Percentiles rank a stretch among this genome's conserved stretches.
phyloP scores from a whole-genome alignment of 2,797 vertebrate genomes.

The Tachyglossus aculeatus region DNA sequence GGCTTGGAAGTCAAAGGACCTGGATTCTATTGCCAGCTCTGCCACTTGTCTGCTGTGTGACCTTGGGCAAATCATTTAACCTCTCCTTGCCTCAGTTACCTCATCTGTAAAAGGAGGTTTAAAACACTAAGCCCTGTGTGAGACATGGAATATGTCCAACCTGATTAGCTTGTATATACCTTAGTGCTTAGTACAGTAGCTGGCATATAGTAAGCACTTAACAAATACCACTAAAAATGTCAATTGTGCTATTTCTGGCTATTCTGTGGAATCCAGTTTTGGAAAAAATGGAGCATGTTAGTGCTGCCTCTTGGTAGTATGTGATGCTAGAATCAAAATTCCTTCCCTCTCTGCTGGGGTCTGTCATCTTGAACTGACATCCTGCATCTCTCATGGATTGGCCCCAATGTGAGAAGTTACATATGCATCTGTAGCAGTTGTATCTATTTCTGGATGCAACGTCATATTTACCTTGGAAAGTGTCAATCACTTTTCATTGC shows the following conservation, averaged over 20 bases:
- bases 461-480: not conserved
- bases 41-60: too few species aligned
- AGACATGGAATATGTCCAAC: too few species aligned
- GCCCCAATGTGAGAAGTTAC: not conserved
- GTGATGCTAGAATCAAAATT: not conserved
- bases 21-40: too few species aligned
- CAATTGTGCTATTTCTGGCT: not conserved
- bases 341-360: not conserved
- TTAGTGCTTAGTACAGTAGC: too few species aligned
- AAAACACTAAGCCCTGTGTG: too few species aligned
- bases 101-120: too few species aligned
- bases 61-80: too few species aligned
- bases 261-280: not conserved
- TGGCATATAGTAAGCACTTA: too few species aligned
- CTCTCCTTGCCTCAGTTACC: too few species aligned
- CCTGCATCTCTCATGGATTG: not conserved
- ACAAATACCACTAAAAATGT: too few species aligned
- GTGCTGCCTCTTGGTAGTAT: not conserved
- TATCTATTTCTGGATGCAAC: not conserved
- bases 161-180: too few species aligned
- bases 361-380: not conserved
- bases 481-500: rapidly evolving
- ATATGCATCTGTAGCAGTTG: not conserved
- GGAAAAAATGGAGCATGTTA: not conserved
- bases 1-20: too few species aligned